Evolutionary conservation across 2,888 invertebrate genomes (phyloP).

Genomic region (Poecilus cupreus): DNA sequence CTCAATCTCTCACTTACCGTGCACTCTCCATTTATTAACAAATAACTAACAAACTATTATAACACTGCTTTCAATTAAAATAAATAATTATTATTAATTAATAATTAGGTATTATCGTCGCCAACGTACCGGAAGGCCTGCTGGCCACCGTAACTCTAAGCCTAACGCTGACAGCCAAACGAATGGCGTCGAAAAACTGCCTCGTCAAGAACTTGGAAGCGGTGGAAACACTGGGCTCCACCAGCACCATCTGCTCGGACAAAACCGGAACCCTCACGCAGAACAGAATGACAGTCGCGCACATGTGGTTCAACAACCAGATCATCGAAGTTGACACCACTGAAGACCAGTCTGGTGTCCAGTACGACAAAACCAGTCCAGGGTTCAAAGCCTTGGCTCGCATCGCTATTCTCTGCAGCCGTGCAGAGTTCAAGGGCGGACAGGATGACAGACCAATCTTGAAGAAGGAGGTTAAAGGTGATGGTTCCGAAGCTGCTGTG

Average conservation of each 20-base stretch:
- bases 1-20: too few relatives aligned
- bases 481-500: conserved; percentile 83
- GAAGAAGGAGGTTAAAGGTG: conserved; percentile 78
- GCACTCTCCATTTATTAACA: too few relatives aligned
- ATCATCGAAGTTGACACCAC: conserved; percentile 71
- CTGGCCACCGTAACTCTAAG: conserved; percentile 87
- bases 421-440: conserved; percentile 79
- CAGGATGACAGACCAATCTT: conserved; percentile 72
- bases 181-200: conserved; percentile 88
- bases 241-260: conserved; percentile 87
- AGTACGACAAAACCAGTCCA: conserved; percentile 64
- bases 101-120: conserved; percentile 72
- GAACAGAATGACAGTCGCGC: conserved; percentile 84
- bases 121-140: conserved; percentile 88
- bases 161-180: conserved; percentile 84
- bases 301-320: conserved; percentile 82
- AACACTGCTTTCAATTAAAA: too few relatives aligned
- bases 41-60: too few relatives aligned
- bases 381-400: conserved; percentile 68
- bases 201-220: conserved; percentile 87
- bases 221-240: conserved; percentile 86
- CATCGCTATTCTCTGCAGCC: conserved; percentile 81
- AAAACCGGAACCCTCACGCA: conserved; percentile 85
- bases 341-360: conserved; percentile 66
- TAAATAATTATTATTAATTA: too few relatives aligned